phyloP scores from a whole-genome alignment of 2,113 vertebrate genomes.

The Vidua chalybeata region DNA sequence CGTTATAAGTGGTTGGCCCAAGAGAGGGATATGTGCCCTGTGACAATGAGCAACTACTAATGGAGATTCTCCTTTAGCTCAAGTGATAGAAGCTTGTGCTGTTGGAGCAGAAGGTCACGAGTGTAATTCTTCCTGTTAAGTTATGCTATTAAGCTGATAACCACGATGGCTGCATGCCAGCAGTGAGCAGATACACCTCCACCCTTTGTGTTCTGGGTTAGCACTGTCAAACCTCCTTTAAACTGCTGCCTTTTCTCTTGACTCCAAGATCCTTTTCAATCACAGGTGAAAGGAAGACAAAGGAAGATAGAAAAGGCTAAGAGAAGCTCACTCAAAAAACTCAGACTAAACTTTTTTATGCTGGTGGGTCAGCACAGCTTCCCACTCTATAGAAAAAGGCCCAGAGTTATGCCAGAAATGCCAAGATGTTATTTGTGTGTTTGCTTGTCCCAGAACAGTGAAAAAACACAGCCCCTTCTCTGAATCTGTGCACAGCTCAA shows the following conservation, averaged over 20 bases:
- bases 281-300: neutral
- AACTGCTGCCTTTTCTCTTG: neutral
- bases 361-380: neutral
- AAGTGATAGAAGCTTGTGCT: conserved; percentile 54
- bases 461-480: neutral
- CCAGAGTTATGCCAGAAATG: neutral
- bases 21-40: conserved; percentile 36
- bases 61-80: conserved; percentile 57
- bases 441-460: neutral
- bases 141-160: conserved; percentile 66
- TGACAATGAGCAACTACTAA: conserved; percentile 58
- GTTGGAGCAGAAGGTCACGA: conserved; percentile 43
- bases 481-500: neutral
- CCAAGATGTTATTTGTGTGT: neutral
- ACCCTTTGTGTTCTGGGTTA: conserved; percentile 46
- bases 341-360: neutral
- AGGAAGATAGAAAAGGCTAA: neutral
- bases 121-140: conserved; percentile 51
- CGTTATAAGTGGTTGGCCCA: conserved; percentile 42
- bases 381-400: neutral
- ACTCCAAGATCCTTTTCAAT: neutral
- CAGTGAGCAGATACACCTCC: conserved; percentile 29
- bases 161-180: conserved; percentile 49
- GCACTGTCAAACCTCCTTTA: neutral
- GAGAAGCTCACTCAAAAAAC: neutral